Conservation (phyloP, 2,113 vertebrate species). For the Glaucidium brasilianum region DNA sequence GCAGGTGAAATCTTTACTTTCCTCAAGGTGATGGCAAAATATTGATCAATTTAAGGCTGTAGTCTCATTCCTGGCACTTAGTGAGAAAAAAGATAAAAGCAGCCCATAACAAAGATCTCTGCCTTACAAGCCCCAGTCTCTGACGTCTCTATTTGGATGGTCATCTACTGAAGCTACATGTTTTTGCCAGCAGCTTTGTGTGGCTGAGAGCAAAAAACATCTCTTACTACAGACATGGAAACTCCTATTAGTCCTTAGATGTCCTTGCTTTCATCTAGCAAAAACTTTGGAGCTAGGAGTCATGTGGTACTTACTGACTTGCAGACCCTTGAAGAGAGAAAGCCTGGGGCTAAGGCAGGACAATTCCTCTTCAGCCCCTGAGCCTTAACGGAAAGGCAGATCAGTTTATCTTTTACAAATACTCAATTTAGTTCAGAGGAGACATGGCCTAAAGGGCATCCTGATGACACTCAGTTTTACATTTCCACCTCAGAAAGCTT, state of each 20-base stretch:
- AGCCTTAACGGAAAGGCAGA: background rate
- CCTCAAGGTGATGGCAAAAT: background rate
- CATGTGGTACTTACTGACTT: background rate
- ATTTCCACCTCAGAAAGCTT: background rate
- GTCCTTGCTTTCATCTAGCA: background rate
- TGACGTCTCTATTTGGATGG: background rate
- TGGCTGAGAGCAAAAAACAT: background rate
- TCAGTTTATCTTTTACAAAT: background rate
- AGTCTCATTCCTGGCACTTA: background rate
- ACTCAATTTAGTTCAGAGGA: background rate
- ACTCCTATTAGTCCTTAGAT: background rate
- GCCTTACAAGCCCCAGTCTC: background rate
- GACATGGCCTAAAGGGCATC: background rate
- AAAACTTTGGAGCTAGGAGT: background rate
- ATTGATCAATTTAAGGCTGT: background rate
- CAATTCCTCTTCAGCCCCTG: background rate
- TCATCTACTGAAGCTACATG: background rate
- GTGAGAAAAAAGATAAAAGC: background rate
- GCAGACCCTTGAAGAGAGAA: background rate
- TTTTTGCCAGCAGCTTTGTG: background rate
- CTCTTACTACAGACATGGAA: background rate
- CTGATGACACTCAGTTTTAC: background rate
- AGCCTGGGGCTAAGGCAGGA: background rate
- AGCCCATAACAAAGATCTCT: background rate
- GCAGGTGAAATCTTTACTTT: background rate